Conservation (phyloP, 2,888 invertebrate species). For the Macaria liturata region DNA sequence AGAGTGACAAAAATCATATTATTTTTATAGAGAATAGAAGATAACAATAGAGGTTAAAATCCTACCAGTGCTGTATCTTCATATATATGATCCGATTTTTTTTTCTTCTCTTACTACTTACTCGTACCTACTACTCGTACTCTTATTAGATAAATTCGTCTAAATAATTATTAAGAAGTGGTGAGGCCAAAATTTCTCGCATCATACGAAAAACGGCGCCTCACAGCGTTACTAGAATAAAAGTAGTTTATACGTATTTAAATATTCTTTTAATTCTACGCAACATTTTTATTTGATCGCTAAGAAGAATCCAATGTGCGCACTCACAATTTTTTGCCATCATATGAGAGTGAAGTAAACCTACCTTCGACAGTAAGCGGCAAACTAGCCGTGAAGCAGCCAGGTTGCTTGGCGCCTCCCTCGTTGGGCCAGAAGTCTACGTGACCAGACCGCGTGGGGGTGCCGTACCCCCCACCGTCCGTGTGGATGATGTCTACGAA, state of each 20-base stretch:
- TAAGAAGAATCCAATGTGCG: not conserved
- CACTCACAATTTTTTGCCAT: not conserved
- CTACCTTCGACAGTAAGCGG: conserved; percentile 54
- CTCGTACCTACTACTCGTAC: too few species aligned
- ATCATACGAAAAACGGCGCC: too few species aligned
- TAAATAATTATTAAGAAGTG: too few species aligned
- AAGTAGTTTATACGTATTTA: not conserved
- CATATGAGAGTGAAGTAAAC: not conserved
- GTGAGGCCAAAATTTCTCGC: too few species aligned
- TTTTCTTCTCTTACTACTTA: too few species aligned
- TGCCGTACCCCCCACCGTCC: conserved; percentile 68
- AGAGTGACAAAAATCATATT: conserved; percentile 12
- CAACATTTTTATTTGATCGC: not conserved
- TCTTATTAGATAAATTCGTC: too few species aligned
- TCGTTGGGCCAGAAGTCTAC: conserved; percentile 79
- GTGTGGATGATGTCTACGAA: conserved; percentile 80
- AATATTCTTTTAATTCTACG: not conserved
- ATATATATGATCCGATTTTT: too few species aligned
- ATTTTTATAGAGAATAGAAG: not conserved
- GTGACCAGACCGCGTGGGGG: conserved; percentile 49
- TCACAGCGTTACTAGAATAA: too few species aligned
- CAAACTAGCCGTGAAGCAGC: conserved; percentile 58
- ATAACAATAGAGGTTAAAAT: not conserved
- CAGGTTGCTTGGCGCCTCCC: conserved; percentile 73
- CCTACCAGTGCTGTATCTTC: not conserved